Base-by-base conservation (phyloP, 2,888 invertebrate species). In the Pachydiplax longipennis region DNA sequence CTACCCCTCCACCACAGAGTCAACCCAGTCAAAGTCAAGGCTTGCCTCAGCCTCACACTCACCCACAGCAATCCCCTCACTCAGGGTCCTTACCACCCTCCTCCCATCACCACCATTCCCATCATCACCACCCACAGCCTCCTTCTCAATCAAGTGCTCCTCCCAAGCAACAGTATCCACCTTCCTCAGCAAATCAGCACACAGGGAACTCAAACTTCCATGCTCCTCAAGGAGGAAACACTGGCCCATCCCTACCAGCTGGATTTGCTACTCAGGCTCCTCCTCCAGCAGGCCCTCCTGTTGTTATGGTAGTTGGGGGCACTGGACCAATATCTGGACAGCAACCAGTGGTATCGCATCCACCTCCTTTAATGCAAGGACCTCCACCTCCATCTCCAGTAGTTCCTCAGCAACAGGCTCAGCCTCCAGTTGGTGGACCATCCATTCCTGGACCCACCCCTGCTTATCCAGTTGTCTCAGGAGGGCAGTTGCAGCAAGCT, bases 1-100 rank as follows among this genome's bases (percentile, higher is more conserved):
- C 95, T 91, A 95, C 95, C 1, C 95, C 95, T 80, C 95, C 95
- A 13, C 95, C 95, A 37, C 93, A 94, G 18, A 31, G 31, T 58
- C 35, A 35, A 35, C 61, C 61, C 37, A 48, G 58, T 12, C 48
- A 48, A 25, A 53, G 90, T 18, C 48, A 48, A 25, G 81, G 90
- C n/a, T 31, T 58, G 18, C 90, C 81, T 31, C 90, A 40, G n/a
- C 44, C 90, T 53, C 48, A n/a, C 3, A 44, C n/a, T 22, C 90
- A 80, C 25, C 90, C 53, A n/a, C 90, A 58, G 37, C 81, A n/a
- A 10, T 15, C 53, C 13, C 31, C 80, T 8, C 31, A 65, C 35
- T 44, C 58, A 6, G 61, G 58, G 15, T 35, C 61, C 5, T 53
- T 53, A 61, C 61, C 90, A 90, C 65, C 90, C 61, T 61, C 31